phyloP scores from a whole-genome alignment of 2,797 vertebrate genomes.

The Lycodopsis pacificus region DNA sequence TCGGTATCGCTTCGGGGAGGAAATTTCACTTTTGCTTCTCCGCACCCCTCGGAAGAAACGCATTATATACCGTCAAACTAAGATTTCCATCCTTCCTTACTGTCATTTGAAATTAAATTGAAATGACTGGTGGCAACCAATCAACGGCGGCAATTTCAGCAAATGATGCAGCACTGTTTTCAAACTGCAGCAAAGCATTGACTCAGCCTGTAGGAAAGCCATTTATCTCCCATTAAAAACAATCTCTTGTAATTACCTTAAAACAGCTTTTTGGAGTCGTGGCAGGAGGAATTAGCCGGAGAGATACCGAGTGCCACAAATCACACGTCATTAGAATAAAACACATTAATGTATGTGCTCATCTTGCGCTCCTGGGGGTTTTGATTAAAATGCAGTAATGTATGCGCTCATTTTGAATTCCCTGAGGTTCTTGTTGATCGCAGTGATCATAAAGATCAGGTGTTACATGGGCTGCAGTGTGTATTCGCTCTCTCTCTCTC shows the following conservation, averaged over 20 bases:
- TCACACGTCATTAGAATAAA: constrained; percentile 64
- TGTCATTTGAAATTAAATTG: constrained; percentile 78
- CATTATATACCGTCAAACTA: constrained; percentile 41
- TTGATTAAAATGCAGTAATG: constrained; percentile 57
- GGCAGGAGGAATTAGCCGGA: constrained; percentile 51
- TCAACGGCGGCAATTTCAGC: constrained; percentile 77
- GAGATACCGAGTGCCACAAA: constrained; percentile 51
- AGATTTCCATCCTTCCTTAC: constrained; percentile 55
- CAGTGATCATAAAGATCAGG: constrained; percentile 33
- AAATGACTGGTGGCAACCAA: constrained; percentile 74
- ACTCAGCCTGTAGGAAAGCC: constrained; percentile 71
- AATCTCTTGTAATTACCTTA: constrained; percentile 68
- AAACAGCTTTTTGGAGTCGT: constrained; percentile 55
- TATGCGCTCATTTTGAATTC: constrained; percentile 55
- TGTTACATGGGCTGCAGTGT: constrained; percentile 1
- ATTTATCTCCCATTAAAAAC: constrained; percentile 73
- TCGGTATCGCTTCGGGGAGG: constrained; percentile 48
- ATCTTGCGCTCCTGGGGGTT: constrained; percentile 54
- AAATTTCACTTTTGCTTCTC: constrained; percentile 42
- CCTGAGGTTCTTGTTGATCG: constrained; percentile 48
- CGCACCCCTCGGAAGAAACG: constrained; percentile 25
- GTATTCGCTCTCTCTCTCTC: background rate
- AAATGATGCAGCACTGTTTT: constrained; percentile 72
- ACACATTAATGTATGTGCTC: constrained; percentile 61
- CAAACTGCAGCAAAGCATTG: constrained; percentile 70